These are phyloP conservation scores for Antheraea mylitta DNA, from an alignment of 1,140 invertebrate genomes.

Conservation along the genomic window DNA sequence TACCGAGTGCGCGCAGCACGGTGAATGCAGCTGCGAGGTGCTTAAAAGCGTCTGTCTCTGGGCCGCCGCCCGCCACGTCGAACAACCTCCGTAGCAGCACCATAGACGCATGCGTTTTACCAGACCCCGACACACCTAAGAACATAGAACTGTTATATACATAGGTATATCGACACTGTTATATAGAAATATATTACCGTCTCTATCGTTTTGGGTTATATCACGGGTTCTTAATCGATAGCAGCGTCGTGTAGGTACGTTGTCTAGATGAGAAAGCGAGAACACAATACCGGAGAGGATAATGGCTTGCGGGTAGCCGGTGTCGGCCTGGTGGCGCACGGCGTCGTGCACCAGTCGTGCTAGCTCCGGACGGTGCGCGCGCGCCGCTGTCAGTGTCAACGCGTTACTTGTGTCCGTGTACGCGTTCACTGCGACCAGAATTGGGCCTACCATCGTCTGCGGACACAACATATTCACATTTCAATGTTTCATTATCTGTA, in stretches of 20 bases:
- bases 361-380: constrained; percentile 87
- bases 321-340: constrained; percentile 95
- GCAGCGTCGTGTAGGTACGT: too few species aligned
- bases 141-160: neutral
- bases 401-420: constrained; percentile 93
- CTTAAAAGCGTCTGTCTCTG: constrained; percentile 97
- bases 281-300: constrained; percentile 80
- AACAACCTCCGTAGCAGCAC: constrained; percentile 93
- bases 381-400: constrained; percentile 91
- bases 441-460: constrained; percentile 95
- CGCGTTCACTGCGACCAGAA: constrained; percentile 93
- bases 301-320: constrained; percentile 96
- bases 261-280: neutral
- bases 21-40: constrained; percentile 96
- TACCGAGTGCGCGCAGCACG: constrained; percentile 93
- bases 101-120: constrained; percentile 97
- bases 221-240: too few species aligned
- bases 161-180: too few species aligned
- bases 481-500: too few species aligned
- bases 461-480: neutral
- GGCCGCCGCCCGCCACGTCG: constrained; percentile 94
- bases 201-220: too few species aligned
- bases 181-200: too few species aligned
- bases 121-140: constrained; percentile 92
- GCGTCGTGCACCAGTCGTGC: constrained; percentile 94